These are phyloP conservation scores for Lepilemur ruficaudatus DNA, from an alignment of 2,797 vertebrate species.

Conservation along the genomic window DNA sequence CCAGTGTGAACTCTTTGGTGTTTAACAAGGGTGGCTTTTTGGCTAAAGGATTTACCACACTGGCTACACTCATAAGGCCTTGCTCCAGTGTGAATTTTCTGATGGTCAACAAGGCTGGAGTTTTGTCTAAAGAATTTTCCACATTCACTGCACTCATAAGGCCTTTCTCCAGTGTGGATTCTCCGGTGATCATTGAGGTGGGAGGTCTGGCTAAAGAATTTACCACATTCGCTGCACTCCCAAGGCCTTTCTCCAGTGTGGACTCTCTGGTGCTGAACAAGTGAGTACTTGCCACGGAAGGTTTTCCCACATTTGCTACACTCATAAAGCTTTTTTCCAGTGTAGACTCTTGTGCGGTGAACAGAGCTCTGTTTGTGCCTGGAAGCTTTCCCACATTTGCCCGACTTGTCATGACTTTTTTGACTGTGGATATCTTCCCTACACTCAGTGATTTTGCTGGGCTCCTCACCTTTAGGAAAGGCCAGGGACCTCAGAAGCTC, in stretches of 20 bases:
- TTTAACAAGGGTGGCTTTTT: conserved; percentile 47
- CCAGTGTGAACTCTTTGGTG: conserved; percentile 50
- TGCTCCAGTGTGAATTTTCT: conserved; percentile 50
- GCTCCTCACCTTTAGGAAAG: neutral
- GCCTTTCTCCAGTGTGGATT: conserved; percentile 49
- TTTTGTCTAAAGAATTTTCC: conserved; percentile 57
- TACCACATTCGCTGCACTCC: conserved; percentile 41
- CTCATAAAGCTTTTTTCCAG: conserved; percentile 10
- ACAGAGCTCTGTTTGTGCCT: neutral
- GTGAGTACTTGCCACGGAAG: conserved; percentile 37
- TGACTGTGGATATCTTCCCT: neutral
- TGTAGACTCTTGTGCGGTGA: neutral
- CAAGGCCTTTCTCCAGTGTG: conserved; percentile 25
- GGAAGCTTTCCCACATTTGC: neutral
- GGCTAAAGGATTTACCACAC: conserved; percentile 49
- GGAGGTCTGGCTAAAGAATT: conserved; percentile 47
- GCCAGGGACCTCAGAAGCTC: neutral
- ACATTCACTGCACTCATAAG: conserved; percentile 47
- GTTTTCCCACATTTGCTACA: conserved; percentile 43
- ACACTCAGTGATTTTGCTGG: neutral
- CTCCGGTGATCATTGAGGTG: conserved; percentile 50
- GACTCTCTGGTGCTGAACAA: conserved; percentile 49
- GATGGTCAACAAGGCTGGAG: conserved; percentile 52
- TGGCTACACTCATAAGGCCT: conserved; percentile 47
- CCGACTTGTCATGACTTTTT: neutral